Percentiles rank a stretch among this genome's conserved stretches.
Conservation (phyloP, 2,888 invertebrate genomes). For the Cremastinae sp. region DNA sequence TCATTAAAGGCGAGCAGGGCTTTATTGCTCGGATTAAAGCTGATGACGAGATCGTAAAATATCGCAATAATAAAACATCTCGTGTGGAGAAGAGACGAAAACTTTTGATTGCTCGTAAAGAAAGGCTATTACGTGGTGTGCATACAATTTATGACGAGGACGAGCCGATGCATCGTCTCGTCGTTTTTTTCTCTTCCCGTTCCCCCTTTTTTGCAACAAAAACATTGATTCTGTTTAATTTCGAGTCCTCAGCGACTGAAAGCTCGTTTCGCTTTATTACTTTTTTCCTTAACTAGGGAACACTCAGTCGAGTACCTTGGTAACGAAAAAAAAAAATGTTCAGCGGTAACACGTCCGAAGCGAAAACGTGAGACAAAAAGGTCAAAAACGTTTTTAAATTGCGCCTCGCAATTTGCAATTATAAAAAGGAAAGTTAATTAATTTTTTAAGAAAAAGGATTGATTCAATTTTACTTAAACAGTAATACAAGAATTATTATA, state of each 20-base stretch:
- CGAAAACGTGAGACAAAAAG: too few species aligned
- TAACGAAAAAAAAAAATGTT: too few species aligned
- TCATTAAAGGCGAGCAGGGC: background rate
- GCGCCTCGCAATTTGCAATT: too few species aligned
- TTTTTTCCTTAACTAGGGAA: background rate
- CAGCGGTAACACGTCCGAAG: too few species aligned
- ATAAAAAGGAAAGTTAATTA: too few species aligned
- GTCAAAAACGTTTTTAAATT: too few species aligned
- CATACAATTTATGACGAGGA: conserved; percentile 26
- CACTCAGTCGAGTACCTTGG: too few species aligned
- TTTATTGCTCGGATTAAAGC: conserved; percentile 10
- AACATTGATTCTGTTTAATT: conserved; percentile 35
- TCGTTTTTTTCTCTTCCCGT: background rate
- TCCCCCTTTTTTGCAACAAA: conserved; percentile 15
- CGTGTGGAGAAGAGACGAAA: conserved; percentile 29
- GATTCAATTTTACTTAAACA: too few species aligned
- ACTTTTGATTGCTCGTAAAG: conserved; percentile 59
- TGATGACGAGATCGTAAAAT: conserved; percentile 48
- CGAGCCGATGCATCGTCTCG: conserved; percentile 19
- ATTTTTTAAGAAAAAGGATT: too few species aligned
- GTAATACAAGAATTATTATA: too few species aligned
- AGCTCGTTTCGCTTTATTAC: conserved; percentile 13
- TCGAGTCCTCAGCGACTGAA: conserved; percentile 17
- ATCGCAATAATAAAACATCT: conserved; percentile 49
- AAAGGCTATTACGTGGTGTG: conserved; percentile 18